Evolutionary conservation across 2,797 vertebrate genomes (phyloP), one percentile per base, ranked within the genome.

Genomic region (Halcyon badia): DNA sequence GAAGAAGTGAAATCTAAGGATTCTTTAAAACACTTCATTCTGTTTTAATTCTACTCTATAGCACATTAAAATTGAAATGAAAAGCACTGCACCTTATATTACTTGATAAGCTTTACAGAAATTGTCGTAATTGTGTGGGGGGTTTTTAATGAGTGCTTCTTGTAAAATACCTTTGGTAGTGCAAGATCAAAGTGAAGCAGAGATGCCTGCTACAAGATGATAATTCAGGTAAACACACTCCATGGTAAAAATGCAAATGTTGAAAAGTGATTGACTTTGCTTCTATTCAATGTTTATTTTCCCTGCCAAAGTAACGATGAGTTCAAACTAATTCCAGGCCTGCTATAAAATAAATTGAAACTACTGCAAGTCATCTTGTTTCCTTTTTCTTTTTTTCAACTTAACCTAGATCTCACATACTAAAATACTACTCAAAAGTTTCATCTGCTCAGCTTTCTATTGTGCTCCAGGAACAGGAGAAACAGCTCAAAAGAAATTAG

Each of bases 201-300:
- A 88, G 49, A 64, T 73, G 68, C 89, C 75, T 95, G 84, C 71
- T 80, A 69, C 83, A 92, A 91, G 66, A 83, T 61, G 58, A 85
- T 80, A 96, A 75, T 56, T 90, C 87, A 90, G 57, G 73, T 94
- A 94, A 94, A 89, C 92, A 94, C 31, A 57, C 10, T 85, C 60
- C 93, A 42, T 51, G 17, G 52, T 73, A 66, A 91, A 95, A 86
- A 91, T 91, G 78, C 57, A 97, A 94, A 95, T 92, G 70, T 39
- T 71, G 61, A 94, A 89, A 78, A 60, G 65, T 93, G 83, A 73
- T 87, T 69, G 86, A 92, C 49, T 96, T 95, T 75, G 20, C n/a
- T 83, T 96, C 69, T 80, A 78, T 87, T 97, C 85, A 64, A 85
- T 90, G 82, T 92, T 94, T 94, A 83, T 94, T 97, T 97, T 86